Base-by-base conservation (phyloP, 2,888 invertebrate genomes). In the Acronicta psi region DNA sequence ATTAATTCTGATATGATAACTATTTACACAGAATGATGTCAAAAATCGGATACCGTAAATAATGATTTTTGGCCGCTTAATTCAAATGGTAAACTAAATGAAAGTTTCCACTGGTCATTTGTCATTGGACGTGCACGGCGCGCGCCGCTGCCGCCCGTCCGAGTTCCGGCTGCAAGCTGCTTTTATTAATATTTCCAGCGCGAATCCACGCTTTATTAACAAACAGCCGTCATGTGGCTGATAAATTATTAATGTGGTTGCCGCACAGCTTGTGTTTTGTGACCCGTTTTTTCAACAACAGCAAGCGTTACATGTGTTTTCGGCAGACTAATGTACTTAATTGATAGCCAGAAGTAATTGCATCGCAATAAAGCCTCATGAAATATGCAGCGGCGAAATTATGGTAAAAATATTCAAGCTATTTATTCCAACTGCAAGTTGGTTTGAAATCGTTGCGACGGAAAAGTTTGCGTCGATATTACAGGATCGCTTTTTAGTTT, bases 211-310 rank as follows among this genome's bases (percentile, higher is more conserved):
- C 92, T 93, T 93, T 94, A 94, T 94, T 94, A 93, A 93, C 92
- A 93, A 93, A 93, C 93, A 93, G 89, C 89, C 91, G 93, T 94
- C 93, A 93, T 91, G 89, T 81, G 93, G 90, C 92, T 93, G 93
- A 93, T 93, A 93, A 93, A 93, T 94, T 94, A 94, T 94, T 93
- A 93, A 94, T 92, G 93, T 88, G 93, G 93, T 92, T 82, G 81
- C 81, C 74, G 84, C 88, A 77, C 91, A 89, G 92, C 88, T 86
- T 91, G 89, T 82, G 82, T 86, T 85, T 83, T 84, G 86, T 82
- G 85, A 86, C 83, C 82, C 79, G 85, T 84, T 91, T 91, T 43
- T 91, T 88, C 86, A 62, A 69, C 64, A 69, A 64, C 49, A 59
- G 45, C 49, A 29, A 52, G n/a, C 65, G 62, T 59, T 80, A 83